A percentile compares a stretch with the other conserved stretches of the same genome.
These are phyloP conservation scores for Panulirus ornatus DNA, from an alignment of 1,140 invertebrate species.

Conservation along the genomic window DNA sequence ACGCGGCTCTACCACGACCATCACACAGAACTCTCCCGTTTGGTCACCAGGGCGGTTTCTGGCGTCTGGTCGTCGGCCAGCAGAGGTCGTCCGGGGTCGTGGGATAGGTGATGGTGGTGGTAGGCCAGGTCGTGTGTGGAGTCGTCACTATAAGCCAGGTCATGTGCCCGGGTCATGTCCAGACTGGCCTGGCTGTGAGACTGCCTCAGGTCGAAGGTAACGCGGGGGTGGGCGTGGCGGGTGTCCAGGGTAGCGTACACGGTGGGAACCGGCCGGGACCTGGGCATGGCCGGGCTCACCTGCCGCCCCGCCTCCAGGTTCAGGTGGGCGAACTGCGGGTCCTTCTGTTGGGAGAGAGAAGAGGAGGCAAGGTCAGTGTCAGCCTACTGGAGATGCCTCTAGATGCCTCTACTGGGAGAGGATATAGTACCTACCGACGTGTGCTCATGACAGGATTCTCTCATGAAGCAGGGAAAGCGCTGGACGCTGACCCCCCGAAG, in stretches of 20 bases:
- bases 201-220: constrained; percentile 52
- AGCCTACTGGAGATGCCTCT: no score
- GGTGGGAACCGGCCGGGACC: constrained; percentile 41
- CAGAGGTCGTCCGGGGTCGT: constrained; percentile 25
- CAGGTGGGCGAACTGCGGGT: constrained; percentile 48
- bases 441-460: no score
- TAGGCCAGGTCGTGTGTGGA: constrained; percentile 37
- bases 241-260: constrained; percentile 55
- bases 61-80: constrained; percentile 34
- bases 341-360: constrained; percentile 11
- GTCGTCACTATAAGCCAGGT: constrained; percentile 28
- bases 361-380: no score
- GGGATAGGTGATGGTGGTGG: constrained; percentile 4
- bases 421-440: no score
- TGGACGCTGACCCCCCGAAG: no score
- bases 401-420: no score
- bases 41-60: constrained; percentile 25
- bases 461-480: no score
- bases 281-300: neutral
- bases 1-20: no score
- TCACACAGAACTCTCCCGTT: constrained; percentile 55
- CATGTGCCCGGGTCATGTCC: constrained; percentile 11
- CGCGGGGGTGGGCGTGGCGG: constrained; percentile 33
- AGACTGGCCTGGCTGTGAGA: constrained; percentile 54
- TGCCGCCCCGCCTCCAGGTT: constrained; percentile 46